These are phyloP conservation scores for Brachionus paranguensis DNA, from an alignment of 1,140 invertebrate species.

Conservation along the genomic window DNA sequence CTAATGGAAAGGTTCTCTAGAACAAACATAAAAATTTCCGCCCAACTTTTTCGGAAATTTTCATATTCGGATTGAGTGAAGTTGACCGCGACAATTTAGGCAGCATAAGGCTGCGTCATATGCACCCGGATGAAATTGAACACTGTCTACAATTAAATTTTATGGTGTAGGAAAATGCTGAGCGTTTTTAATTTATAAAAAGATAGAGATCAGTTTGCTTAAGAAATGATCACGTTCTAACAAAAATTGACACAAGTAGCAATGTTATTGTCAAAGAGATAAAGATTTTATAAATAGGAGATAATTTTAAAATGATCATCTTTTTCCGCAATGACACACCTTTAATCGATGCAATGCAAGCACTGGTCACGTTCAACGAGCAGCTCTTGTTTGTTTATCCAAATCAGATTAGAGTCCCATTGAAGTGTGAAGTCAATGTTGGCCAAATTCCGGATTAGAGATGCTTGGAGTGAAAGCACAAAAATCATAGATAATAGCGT, in stretches of 20 bases:
- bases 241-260: slow-evolving; percentile 9
- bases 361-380: background rate
- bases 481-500: background rate
- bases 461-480: background rate
- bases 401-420: slow-evolving; percentile 1
- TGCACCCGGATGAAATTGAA: background rate
- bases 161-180: background rate
- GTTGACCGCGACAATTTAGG: background rate
- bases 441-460: background rate
- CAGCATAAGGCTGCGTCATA: background rate
- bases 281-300: background rate
- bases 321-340: background rate
- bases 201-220: background rate
- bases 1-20: too few relatives aligned
- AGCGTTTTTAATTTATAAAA: background rate
- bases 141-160: background rate
- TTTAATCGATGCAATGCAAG: background rate
- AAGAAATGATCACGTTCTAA: slow-evolving; percentile 2
- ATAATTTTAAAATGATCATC: background rate
- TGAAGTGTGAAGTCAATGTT: background rate
- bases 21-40: too few relatives aligned
- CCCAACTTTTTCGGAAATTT: too few relatives aligned
- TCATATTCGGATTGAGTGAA: too few relatives aligned
- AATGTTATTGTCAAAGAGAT: background rate
- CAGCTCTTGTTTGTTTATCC: background rate